Conservation (phyloP, 2,888 invertebrate species). For the Graphium colonna region DNA sequence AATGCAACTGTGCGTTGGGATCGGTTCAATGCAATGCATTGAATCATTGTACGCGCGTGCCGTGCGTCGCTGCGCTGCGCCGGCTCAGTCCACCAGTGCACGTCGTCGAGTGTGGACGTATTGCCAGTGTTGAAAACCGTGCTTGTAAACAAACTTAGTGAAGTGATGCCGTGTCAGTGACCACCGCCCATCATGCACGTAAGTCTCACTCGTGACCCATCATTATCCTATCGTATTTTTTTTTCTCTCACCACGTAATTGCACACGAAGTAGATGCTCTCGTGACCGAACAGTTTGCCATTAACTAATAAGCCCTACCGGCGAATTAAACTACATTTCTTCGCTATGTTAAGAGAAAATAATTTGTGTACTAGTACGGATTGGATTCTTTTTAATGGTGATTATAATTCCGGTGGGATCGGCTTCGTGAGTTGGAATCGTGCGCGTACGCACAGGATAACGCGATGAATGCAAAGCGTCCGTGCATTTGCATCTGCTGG, state of each 20-base stretch:
- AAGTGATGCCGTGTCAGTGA: slow-evolving; percentile 60
- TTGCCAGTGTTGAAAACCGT: no score
- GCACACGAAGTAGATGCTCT: no score
- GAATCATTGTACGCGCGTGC: not conserved
- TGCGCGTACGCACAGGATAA: slow-evolving; percentile 20
- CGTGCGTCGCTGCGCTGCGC: slow-evolving; percentile 40
- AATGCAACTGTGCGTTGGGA: not conserved
- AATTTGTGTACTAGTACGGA: not conserved
- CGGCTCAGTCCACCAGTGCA: slow-evolving; percentile 2
- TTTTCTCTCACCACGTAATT: slow-evolving; percentile 48
- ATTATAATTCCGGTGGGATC: slow-evolving; percentile 20
- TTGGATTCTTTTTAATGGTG: slow-evolving; percentile 7
- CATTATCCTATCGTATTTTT: slow-evolving; percentile 14
- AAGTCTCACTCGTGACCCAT: slow-evolving; percentile 40
- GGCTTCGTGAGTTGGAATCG: slow-evolving; percentile 22
- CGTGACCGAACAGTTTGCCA: slow-evolving; percentile 7
- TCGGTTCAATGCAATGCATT: no score
- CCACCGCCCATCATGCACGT: slow-evolving; percentile 66
- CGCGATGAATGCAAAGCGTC: slow-evolving; percentile 20
- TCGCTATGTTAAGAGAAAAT: no score
- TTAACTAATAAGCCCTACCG: slow-evolving; percentile 12
- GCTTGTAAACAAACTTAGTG: slow-evolving; percentile 42
- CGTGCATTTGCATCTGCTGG: slow-evolving; percentile 22
- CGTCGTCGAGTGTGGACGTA: no score
- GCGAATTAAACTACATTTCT: not conserved